Percentiles rank a stretch among this genome's conserved stretches.
Evolutionary conservation across 2,113 vertebrate species (phyloP).

Genomic region (Smithornis capensis): DNA sequence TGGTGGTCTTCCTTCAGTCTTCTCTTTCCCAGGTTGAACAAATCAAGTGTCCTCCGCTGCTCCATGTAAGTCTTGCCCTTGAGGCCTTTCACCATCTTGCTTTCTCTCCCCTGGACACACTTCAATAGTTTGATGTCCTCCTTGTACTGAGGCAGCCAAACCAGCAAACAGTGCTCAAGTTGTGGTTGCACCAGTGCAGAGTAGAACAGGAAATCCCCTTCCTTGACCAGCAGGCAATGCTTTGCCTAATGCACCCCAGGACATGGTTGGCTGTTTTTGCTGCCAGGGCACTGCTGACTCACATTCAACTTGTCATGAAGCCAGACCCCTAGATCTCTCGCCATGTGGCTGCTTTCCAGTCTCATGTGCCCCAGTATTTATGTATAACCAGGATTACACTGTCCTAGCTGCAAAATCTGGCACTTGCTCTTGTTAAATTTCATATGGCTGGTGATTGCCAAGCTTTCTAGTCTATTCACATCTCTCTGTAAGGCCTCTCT

Average conservation of each 20-base stretch:
- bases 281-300: background rate
- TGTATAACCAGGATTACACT: background rate
- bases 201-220: background rate
- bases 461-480: background rate
- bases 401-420: background rate
- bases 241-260: background rate
- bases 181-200: background rate
- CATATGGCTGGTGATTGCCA: background rate
- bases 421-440: background rate
- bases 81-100: background rate
- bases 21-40: background rate
- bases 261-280: background rate
- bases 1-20: background rate
- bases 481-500: background rate
- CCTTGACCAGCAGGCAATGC: fast-evolving
- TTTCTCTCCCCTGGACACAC: background rate
- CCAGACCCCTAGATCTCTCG: background rate
- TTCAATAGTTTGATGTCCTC: background rate
- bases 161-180: background rate
- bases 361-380: background rate
- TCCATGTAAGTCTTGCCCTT: background rate
- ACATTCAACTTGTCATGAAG: background rate
- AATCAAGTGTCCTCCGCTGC: background rate
- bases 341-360: background rate
- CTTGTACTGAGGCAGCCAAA: background rate